Conservation (phyloP, 2,113 vertebrate species). For the Trichomycterus rosablanca region DNA sequence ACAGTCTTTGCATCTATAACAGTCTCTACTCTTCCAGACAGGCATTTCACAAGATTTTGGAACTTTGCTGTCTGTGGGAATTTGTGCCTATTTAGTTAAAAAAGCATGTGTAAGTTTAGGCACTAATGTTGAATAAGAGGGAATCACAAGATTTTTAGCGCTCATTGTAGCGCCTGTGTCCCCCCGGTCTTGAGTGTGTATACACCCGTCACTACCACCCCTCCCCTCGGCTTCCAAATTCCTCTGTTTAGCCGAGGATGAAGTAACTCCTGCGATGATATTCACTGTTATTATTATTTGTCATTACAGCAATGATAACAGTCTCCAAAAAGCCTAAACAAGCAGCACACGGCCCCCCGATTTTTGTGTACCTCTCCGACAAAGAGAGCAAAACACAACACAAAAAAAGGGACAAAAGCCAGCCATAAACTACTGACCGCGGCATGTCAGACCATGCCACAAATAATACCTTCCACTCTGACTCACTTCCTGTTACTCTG, state of each 20-base stretch:
- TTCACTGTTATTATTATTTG: conserved; percentile 56
- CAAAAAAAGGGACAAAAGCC: conserved; percentile 51
- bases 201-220: not conserved
- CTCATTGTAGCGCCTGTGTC: too few species aligned
- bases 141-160: too few species aligned
- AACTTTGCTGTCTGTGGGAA: too few species aligned
- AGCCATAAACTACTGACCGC: conserved; percentile 61
- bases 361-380: conserved; percentile 70
- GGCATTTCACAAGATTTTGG: too few species aligned
- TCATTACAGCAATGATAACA: conserved; percentile 67
- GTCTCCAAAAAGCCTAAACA: conserved; percentile 62
- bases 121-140: too few species aligned
- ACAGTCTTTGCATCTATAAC: too few species aligned
- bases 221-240: too few species aligned
- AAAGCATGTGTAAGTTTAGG: too few species aligned
- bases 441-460: conserved; percentile 62
- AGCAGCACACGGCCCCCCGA: conserved; percentile 58
- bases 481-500: conserved; percentile 66
- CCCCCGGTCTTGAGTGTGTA: too few species aligned
- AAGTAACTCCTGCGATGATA: conserved; percentile 50
- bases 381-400: conserved; percentile 60
- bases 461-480: conserved; percentile 54
- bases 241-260: conserved; percentile 7
- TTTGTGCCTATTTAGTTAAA: too few species aligned
- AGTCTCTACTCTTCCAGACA: too few species aligned